Base-by-base conservation (phyloP, 37 sponge, comb jelly and placozoan species). In the Dysidea cf. avara region DNA sequence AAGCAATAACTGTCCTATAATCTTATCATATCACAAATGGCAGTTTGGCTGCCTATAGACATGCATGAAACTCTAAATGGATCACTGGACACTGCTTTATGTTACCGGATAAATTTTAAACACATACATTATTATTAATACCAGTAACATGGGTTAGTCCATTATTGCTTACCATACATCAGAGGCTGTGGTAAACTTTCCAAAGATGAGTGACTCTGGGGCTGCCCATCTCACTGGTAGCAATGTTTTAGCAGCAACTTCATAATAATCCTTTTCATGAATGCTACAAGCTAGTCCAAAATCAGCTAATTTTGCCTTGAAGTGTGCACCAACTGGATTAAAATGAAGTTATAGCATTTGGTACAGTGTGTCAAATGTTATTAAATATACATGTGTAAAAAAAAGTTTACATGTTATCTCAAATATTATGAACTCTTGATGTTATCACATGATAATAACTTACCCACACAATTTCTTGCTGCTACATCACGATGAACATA, bases 401-500 rank as follows among this genome's bases (percentile, higher is more conserved):
- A n/a, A n/a, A n/a, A n/a, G n/a, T n/a, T n/a, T n/a, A n/a, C n/a
- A n/a, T n/a, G n/a, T n/a, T n/a, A n/a, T n/a, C n/a, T n/a, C n/a
- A n/a, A n/a, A n/a, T n/a, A n/a, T n/a, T n/a, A n/a, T n/a, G n/a
- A n/a, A n/a, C n/a, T n/a, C n/a, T n/a, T n/a, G n/a, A n/a, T n/a
- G n/a, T n/a, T n/a, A n/a, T n/a, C n/a, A n/a, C n/a, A 20, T 34
- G 13, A 52, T 24, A 37, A 20, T 1, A 13, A 54, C 59, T 56
- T 63, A 84, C 84, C 85, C 12, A 85, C 49, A 20, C 85, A 85
- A 40, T 85, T 85, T 31, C 85, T 71, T 28, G 79, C 78, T 12
- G 85, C 85, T 12, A 85, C 64, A 34, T 85, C 85, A 39, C 85
- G 54, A 43, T 85, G 85, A 20, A 85, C 79, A 78, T 71, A 72